A percentile compares a stretch with the other conserved stretches of the same genome.
Conservation (phyloP, 2,113 vertebrate species). For the Meriones unguiculatus region DNA sequence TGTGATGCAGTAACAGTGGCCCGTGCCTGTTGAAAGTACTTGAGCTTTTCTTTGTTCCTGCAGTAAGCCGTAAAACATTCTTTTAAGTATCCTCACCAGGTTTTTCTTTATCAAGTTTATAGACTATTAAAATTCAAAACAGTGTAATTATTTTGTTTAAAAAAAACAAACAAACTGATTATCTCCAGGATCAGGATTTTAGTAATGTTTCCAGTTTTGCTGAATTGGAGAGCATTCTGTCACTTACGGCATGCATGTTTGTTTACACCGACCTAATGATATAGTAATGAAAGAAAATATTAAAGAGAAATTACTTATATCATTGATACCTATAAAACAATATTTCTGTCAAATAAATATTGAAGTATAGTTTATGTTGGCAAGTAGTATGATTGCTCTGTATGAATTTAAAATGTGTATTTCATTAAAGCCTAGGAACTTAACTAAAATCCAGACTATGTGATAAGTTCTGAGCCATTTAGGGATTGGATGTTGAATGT, state of each 20-base stretch:
- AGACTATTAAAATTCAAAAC: constrained; percentile 57
- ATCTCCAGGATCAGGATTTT: constrained; percentile 63
- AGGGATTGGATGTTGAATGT: constrained; percentile 78
- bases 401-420: constrained; percentile 82
- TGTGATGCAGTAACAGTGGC: not conserved
- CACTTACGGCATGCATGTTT: constrained; percentile 42
- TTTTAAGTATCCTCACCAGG: constrained; percentile 1
- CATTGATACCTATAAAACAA: constrained; percentile 67
- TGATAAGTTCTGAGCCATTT: constrained; percentile 79
- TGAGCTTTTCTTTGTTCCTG: not conserved
- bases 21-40: constrained; percentile 24
- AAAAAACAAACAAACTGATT: constrained; percentile 9
- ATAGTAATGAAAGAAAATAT: constrained; percentile 58
- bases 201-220: constrained; percentile 58
- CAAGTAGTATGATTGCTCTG: constrained; percentile 74
- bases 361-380: constrained; percentile 78
- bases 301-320: constrained; percentile 54
- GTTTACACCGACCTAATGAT: constrained; percentile 36
- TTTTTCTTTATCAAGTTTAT: constrained; percentile 47
- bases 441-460: constrained; percentile 74
- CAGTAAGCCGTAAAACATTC: not conserved
- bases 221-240: constrained; percentile 47
- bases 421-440: constrained; percentile 75
- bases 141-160: constrained; percentile 1
- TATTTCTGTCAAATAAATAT: constrained; percentile 79